Conservation (phyloP, 2,113 vertebrate genomes). For the Porphyrio hochstetteri region DNA sequence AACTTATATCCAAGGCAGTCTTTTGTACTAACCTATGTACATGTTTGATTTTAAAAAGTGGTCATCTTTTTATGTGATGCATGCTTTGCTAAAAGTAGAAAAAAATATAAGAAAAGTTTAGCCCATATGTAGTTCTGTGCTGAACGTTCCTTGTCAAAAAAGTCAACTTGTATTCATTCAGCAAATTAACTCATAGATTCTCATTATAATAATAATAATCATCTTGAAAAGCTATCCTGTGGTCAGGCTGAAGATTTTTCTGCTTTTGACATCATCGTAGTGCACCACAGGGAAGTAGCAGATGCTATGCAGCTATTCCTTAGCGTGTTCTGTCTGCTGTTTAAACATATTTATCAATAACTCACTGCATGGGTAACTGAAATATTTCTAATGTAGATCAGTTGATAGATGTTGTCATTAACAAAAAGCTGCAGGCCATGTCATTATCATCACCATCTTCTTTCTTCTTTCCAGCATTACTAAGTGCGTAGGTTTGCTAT, state of each 20-base stretch:
- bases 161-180: background rate
- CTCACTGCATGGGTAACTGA: background rate
- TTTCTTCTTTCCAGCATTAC: background rate
- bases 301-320: background rate
- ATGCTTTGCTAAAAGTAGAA: background rate
- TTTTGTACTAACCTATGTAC: background rate
- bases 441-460: background rate
- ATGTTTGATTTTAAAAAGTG: background rate
- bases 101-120: background rate
- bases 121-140: background rate
- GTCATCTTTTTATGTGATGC: background rate
- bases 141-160: background rate
- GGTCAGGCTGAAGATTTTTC: background rate
- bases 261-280: background rate
- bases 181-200: background rate
- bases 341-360: background rate
- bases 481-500: background rate
- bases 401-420: conserved; percentile 18
- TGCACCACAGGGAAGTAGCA: background rate
- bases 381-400: background rate
- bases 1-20: background rate
- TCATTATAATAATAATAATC: background rate
- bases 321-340: background rate
- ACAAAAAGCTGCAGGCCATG: conserved; percentile 4
- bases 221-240: background rate